Evolutionary conservation across 1,140 invertebrate genomes (phyloP).

Genomic region (Drosophila leontia): DNA sequence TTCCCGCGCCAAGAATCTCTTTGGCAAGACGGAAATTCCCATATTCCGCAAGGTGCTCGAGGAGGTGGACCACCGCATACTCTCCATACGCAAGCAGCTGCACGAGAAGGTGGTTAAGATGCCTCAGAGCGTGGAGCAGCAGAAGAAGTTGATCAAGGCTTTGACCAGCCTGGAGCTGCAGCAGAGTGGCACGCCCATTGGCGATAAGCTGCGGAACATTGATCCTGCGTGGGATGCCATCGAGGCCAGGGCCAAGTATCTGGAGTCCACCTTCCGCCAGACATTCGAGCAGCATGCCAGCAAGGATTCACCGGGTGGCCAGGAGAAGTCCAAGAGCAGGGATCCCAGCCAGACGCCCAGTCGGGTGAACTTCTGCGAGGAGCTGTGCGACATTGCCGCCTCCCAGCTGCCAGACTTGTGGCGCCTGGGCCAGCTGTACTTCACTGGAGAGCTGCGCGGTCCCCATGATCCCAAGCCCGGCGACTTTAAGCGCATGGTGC

Average conservation of each 20-base stretch:
- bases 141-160: conserved; percentile 95
- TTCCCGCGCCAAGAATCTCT: conserved; percentile 97
- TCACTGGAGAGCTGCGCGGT: conserved; percentile 92
- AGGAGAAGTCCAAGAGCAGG: conserved; percentile 74
- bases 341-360: conserved; percentile 72
- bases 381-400: conserved; percentile 82
- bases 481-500: conserved; percentile 87
- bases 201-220: conserved; percentile 67
- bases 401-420: conserved; percentile 90
- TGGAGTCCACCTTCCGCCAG: conserved; percentile 86
- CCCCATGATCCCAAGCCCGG: conserved; percentile 88
- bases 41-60: conserved; percentile 94
- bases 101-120: conserved; percentile 94
- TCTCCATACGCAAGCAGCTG: conserved; percentile 92
- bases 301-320: conserved; percentile 58
- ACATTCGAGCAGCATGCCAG: conserved; percentile 76
- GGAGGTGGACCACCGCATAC: conserved; percentile 96
- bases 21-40: conserved; percentile 96
- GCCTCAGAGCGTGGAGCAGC: conserved; percentile 95
- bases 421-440: conserved; percentile 95
- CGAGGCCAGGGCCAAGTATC: conserved; percentile 91
- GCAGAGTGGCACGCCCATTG: conserved; percentile 74
- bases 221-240: conserved; percentile 98
- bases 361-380: conserved; percentile 82
- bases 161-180: conserved; percentile 88